Evolutionary conservation across 2,797 vertebrate species (phyloP).

Genomic region (Masticophis lateralis): DNA sequence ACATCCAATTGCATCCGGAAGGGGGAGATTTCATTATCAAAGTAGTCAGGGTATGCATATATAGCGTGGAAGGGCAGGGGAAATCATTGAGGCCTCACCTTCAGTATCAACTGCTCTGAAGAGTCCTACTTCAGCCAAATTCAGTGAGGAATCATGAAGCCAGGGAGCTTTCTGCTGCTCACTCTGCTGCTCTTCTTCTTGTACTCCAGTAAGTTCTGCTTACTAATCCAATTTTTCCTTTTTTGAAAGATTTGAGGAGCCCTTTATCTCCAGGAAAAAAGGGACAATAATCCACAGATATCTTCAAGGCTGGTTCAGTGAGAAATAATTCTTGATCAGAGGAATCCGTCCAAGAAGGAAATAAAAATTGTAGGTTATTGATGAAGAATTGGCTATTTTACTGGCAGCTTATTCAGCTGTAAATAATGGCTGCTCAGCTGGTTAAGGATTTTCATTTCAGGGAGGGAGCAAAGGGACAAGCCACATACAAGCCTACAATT

Average conservation of each 20-base stretch:
- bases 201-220: neutral
- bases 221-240: neutral
- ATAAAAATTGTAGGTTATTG: neutral
- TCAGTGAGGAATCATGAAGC: neutral
- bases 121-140: neutral
- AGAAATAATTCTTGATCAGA: neutral
- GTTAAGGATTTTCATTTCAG: neutral
- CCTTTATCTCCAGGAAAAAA: neutral
- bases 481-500: neutral
- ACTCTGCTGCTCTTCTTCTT: neutral
- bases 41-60: neutral
- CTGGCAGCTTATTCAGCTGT: neutral
- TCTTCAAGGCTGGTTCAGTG: neutral
- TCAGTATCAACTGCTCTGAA: neutral
- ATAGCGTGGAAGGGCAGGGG: neutral
- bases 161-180: neutral
- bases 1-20: neutral
- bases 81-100: neutral
- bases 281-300: neutral
- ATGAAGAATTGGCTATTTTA: neutral
- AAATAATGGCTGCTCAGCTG: neutral
- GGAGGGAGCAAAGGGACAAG: neutral
- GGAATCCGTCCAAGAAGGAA: too few relatives aligned
- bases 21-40: neutral
- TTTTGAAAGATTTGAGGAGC: neutral